A percentile compares a stretch with the other conserved stretches of the same genome.
phyloP scores from a whole-genome alignment of 2,113 vertebrate species.

The Solenodon paradoxus region DNA sequence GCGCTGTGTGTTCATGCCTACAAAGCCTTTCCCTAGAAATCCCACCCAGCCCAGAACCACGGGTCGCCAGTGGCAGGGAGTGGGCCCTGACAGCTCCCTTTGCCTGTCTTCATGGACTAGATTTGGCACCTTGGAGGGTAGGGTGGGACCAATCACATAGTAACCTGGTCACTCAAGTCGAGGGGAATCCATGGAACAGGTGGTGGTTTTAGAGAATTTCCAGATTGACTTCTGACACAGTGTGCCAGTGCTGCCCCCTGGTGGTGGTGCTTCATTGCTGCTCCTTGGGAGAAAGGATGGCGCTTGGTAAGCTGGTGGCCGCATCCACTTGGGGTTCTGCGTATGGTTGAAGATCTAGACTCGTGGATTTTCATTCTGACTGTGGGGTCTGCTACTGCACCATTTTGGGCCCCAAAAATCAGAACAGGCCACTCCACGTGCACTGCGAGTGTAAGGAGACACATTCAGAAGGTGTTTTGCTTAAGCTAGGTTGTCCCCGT shows the following conservation, averaged over 20 bases:
- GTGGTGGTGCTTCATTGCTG: neutral
- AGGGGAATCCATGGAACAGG: neutral
- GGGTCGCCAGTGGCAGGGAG: neutral
- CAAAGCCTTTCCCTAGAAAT: neutral
- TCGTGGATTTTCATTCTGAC: neutral
- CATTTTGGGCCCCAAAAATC: neutral
- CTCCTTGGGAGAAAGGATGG: neutral
- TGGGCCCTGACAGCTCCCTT: neutral
- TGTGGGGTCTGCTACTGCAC: neutral
- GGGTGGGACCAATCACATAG: neutral
- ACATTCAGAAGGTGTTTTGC: neutral
- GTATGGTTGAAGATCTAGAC: neutral
- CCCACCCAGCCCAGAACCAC: neutral
- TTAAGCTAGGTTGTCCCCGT: neutral
- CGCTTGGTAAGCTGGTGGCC: neutral
- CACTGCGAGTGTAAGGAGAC: neutral
- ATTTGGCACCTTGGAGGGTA: neutral
- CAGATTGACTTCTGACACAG: neutral
- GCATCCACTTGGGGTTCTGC: neutral
- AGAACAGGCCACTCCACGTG: neutral
- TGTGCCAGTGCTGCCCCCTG: neutral
- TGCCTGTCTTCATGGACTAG: neutral
- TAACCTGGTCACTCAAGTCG: rapidly evolving
- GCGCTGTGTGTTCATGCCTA: neutral
- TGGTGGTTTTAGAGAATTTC: neutral